Evolutionary conservation across 2,113 vertebrate genomes (phyloP), one percentile per base, ranked within the genome.

Genomic region (Amphilophus citrinellus): DNA sequence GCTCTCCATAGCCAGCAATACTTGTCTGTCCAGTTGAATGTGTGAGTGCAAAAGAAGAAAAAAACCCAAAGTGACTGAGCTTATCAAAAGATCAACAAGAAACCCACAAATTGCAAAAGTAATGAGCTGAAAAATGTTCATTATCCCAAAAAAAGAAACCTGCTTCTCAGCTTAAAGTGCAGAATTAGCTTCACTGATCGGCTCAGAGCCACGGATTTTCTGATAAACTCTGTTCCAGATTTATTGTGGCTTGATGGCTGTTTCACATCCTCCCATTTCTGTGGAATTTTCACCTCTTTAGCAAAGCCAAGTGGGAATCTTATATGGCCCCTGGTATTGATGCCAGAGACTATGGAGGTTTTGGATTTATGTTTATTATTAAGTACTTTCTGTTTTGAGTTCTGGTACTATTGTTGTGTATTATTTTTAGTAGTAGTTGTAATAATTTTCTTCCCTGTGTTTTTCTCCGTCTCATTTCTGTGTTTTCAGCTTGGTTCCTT

Each of bases 51-150:
- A 73, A 73, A 53, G 44, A 53, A 73, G 68, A 56, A 56, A 7
- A 73, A 71, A 0, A 0, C 68, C 27, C 13, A 35, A 73, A 73
- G 10, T 56, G 27, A 35, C 27, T 3, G 3, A 30, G 27, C 68
- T 73, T 73, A 56, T 56, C 27, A 73, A 47, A 73, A 73, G 10
- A 73, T 73, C 68, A 73, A 56, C 47, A 73, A 32, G 44, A 53
- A 73, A 73, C 24, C 24, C 10, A 50, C 44, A 56, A 73, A 73
- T n/a, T 5, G 47, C 68, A 56, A 73, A 56, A 56, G 27, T 56
- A 73, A 73, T 73, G 68, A 56, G 47, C 17, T 53, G 68, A 56
- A 56, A 73, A 73, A 73, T 73, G 47, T 73, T 56, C 27, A 73
- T 73, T 73, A 35, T 2, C 27, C 68, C 30, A 9, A 56, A 73